phyloP scores from a whole-genome alignment of 2,797 vertebrate species.

The Numenius phaeopus region DNA sequence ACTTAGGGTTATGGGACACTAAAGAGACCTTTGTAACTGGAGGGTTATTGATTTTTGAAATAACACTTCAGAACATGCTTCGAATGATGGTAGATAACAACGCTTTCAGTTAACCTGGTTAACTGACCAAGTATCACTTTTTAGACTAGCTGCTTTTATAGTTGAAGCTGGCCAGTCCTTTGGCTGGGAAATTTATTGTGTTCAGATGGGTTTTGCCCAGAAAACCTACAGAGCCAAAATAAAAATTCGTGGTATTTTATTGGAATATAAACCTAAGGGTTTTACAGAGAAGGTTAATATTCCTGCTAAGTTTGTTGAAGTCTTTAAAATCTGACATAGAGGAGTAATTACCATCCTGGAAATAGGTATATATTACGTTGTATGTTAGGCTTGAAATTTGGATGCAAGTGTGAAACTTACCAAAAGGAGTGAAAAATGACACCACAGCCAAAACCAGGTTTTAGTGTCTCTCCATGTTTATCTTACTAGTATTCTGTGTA shows the following conservation, averaged over 20 bases:
- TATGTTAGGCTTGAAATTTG: neutral
- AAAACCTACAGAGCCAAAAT: neutral
- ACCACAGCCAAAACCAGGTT: neutral
- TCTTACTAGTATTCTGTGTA: rapidly evolving
- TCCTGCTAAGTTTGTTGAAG: neutral
- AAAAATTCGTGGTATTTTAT: neutral
- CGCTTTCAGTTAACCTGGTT: neutral
- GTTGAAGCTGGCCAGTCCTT: neutral
- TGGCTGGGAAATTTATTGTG: neutral
- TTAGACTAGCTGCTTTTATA: neutral
- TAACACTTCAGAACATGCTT: neutral
- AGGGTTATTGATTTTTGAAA: neutral
- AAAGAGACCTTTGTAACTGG: neutral
- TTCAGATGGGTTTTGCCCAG: too few species aligned
- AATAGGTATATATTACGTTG: neutral
- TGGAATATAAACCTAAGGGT: neutral
- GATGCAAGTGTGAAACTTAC: neutral
- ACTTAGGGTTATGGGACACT: neutral
- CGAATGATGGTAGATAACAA: neutral
- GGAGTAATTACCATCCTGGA: neutral
- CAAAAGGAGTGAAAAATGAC: neutral
- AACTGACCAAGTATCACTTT: neutral
- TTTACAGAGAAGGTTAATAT: neutral
- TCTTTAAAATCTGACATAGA: neutral
- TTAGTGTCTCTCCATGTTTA: neutral